Evolutionary conservation across 2,797 vertebrate species (phyloP), one percentile per base, ranked within the genome.

Genomic region (Malurus splendens): DNA sequence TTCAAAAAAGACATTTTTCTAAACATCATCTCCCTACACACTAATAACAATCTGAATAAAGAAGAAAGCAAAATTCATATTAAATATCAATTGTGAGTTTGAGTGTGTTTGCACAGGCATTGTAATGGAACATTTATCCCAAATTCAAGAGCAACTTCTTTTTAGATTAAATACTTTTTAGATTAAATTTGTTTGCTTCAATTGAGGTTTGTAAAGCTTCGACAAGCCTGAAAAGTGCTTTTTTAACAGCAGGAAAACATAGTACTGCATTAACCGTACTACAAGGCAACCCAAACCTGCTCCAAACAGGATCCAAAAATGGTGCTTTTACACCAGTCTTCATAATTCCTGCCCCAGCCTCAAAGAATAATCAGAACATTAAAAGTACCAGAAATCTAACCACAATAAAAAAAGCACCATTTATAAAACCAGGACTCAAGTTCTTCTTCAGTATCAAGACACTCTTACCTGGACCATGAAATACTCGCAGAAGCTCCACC

Each of bases 401-500:
- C 51, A 71, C 9, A 42, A 87, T 20, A 20, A 73, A 62, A 62
- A 59, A 54, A 52, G 10, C 14, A 30, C 14, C 24, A n/a, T 44
- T 62, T 72, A 42, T 67, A 64, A 30, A 88, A 77, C 17, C 5
- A 72, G 27, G 10, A 61, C 42, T 52, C 36, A 8, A 83, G 12
- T 14, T 41, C 10, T 71, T 42, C 44, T 57, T 55, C 41, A 81
- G 0, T 23, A 70, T 30, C 54, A 44, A 59, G 7, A 61, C 18
- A 39, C 15, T 76, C 42, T 54, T 84, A 99, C 99, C 99, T 99
- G 99, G 66, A 99, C 99, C 99, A 99, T 99, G 97, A 99, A 99
- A 96, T 99, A 99, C 88, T 99, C 98, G 61, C 98, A 99, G 97
- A 99, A 99, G 96, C 99, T 99, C 99, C 99, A 99, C 88, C 98